These are phyloP conservation scores for Bergia sp. DNA, from an alignment of 92 coral and sea anemone species.

Conservation along the genomic window DNA sequence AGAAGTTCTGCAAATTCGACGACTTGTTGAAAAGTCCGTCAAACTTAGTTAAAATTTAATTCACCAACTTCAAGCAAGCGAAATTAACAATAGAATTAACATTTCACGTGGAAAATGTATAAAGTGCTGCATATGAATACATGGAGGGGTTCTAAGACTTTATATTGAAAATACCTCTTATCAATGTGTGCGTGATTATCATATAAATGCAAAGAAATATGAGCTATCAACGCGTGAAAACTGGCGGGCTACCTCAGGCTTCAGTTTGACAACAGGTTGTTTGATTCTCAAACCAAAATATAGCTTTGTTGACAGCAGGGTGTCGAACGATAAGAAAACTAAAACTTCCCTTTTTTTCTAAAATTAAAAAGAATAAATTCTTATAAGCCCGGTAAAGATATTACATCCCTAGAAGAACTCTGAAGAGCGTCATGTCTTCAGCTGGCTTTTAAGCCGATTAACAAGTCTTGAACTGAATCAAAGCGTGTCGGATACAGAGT, in stretches of 20 bases:
- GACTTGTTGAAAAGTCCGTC: background rate
- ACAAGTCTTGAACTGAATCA: background rate
- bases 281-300: slow-evolving; percentile 16
- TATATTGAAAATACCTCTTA: too few relatives aligned
- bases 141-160: background rate
- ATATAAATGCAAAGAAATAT: slow-evolving; percentile 13
- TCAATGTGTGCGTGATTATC: slow-evolving; percentile 1
- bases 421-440: background rate
- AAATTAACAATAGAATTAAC: background rate
- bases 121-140: background rate
- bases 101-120: background rate
- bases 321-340: background rate
- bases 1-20: background rate
- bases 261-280: background rate
- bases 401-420: background rate
- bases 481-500: background rate
- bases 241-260: background rate
- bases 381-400: background rate
- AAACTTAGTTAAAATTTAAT: background rate
- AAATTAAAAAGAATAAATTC: background rate
- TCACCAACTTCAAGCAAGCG: background rate
- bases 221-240: slow-evolving; percentile 13
- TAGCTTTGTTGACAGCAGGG: background rate
- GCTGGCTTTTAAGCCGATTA: background rate
- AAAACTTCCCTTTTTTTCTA: background rate